Evolutionary conservation across 1,140 invertebrate genomes (phyloP), one percentile per base, ranked within the genome.

Genomic region (Drosophila sucinea): DNA sequence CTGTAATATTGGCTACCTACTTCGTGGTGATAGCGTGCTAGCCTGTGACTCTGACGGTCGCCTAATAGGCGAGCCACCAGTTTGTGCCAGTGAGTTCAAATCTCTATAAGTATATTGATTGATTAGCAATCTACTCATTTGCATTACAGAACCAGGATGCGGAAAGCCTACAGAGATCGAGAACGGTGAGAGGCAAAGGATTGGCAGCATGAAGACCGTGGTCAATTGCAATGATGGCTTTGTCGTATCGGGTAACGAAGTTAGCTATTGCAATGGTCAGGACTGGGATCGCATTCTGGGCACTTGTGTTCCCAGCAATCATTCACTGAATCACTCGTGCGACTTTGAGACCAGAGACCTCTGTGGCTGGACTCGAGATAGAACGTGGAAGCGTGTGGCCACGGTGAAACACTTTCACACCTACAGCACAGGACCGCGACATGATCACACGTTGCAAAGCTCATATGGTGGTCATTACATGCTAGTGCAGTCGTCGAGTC

Each of bases 291-390:
- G 84, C 1, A 38, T 27, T 6, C 10, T 92, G 32, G 91, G 91
- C n/a, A 51, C 17, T 2, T 92, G 91, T 47, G 75, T 73, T 1
- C 57, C 55, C 23, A 77, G 73, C 33, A 90, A 86, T 57, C 67
- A 79, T 6, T 11, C 75, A 0, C 44, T 30, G 11, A 62, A 69
- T 4, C 76, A 85, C 7, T 56, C 64, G n/a, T 92, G 91, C 27
- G 91, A 92, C 63, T 92, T 92, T 35, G 90, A 91, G 74, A 79
- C 63, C 11, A 76, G 71, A 0, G 85, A 91, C 60, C 56, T 74
- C 10, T 92, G 91, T 35, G 91, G 91, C 55, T 92, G 91, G 91
- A 56, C 41, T 0, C 40, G 57, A 3, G 40, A 73, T 10, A n/a
- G 38, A 0, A 41, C 74, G 6, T 91, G 90, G 90, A 64, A 67